phyloP scores from a whole-genome alignment of 2,113 vertebrate genomes.

The Sapayoa aenigma region DNA sequence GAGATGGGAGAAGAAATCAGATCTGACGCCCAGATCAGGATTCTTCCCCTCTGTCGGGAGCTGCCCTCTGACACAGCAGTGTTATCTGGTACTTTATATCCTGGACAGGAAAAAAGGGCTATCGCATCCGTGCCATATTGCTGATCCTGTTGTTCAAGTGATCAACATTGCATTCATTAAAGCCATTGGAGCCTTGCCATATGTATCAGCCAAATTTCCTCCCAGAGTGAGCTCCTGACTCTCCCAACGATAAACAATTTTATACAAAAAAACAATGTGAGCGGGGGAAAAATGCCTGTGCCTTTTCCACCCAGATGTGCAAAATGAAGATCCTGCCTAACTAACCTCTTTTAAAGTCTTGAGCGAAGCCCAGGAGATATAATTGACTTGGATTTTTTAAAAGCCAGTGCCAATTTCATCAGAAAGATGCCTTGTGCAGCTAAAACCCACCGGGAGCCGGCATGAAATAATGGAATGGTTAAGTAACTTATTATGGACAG shows the following conservation, averaged over 20 bases:
- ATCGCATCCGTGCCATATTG: constrained; percentile 20
- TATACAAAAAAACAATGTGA: not conserved
- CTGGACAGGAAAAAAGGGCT: not conserved
- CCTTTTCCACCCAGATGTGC: not conserved
- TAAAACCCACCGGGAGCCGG: constrained; percentile 18
- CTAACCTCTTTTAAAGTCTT: constrained; percentile 34
- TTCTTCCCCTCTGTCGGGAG: not conserved
- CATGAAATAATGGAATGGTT: constrained; percentile 54
- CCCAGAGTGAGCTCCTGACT: not conserved
- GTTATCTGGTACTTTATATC: not conserved
- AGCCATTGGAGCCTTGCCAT: constrained; percentile 51
- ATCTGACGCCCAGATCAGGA: not conserved
- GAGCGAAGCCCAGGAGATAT: not conserved
- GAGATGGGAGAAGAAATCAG: not conserved
- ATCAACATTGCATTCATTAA: constrained; percentile 43
- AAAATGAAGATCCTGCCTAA: not conserved
- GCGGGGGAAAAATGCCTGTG: not conserved
- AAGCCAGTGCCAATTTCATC: constrained; percentile 27
- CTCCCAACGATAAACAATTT: not conserved
- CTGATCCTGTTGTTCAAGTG: constrained; percentile 56
- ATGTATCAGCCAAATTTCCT: constrained; percentile 28
- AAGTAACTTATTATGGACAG: constrained; percentile 59
- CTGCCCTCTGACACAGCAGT: not conserved
- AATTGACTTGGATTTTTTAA: constrained; percentile 51
- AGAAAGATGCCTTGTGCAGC: not conserved